phyloP scores from a whole-genome alignment of 2,797 vertebrate species.

The Mycteria americana region DNA sequence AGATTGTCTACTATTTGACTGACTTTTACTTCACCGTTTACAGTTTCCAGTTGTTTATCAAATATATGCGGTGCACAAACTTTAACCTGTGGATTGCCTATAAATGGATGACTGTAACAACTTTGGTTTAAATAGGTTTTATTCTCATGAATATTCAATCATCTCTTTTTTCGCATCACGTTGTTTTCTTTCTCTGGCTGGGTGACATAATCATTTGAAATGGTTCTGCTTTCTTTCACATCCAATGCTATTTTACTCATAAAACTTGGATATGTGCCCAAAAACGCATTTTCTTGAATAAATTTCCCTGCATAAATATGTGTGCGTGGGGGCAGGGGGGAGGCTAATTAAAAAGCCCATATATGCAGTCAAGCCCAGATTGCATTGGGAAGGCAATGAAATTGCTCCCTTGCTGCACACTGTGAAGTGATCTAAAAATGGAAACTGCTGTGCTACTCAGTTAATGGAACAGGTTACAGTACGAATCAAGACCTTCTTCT shows the following conservation, averaged over 20 bases:
- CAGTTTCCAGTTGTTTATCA: neutral
- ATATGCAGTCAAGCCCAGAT: neutral
- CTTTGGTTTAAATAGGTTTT: neutral
- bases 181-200: neutral
- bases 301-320: neutral
- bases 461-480: neutral
- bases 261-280: neutral
- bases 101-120: neutral
- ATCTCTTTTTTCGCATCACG: neutral
- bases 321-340: rapidly evolving
- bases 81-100: neutral
- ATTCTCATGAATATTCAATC: slow-evolving; percentile 27
- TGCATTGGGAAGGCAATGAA: neutral
- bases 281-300: slow-evolving; percentile 23
- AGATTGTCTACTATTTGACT: neutral
- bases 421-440: slow-evolving; percentile 2
- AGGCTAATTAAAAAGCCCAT: neutral
- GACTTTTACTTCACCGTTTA: neutral
- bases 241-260: neutral
- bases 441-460: neutral
- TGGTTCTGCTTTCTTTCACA: neutral
- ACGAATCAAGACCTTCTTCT: neutral
- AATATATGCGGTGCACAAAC: neutral
- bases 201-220: slow-evolving; percentile 7
- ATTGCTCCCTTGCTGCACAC: neutral